phyloP scores from a whole-genome alignment of 2,113 vertebrate genomes.

The Phylloscopus trochilus region DNA sequence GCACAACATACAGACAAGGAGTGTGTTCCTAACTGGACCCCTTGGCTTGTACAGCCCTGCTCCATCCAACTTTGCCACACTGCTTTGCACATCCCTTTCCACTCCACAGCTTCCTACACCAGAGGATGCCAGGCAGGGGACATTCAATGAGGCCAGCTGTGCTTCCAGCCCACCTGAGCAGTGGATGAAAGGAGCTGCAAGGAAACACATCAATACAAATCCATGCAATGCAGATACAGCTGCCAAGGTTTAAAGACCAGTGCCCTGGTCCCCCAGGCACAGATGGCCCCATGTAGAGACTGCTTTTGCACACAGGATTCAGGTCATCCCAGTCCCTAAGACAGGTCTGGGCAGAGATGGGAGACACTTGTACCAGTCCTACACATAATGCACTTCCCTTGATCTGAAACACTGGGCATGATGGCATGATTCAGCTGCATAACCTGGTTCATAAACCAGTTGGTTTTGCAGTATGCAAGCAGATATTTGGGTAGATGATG shows the following conservation, averaged over 20 bases:
- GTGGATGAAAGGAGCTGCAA: neutral
- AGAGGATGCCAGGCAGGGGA: neutral
- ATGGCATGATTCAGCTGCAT: neutral
- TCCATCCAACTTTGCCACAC: neutral
- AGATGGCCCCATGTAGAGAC: neutral
- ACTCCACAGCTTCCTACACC: neutral
- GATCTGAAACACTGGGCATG: neutral
- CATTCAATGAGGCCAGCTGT: neutral
- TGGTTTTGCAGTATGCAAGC: neutral
- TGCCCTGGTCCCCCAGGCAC: neutral
- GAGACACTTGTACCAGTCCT: neutral
- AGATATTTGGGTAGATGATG: neutral
- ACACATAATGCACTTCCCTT: neutral
- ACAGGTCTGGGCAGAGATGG: neutral
- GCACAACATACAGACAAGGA: neutral
- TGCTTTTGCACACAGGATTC: neutral
- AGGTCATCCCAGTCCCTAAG: neutral
- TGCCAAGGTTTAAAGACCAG: neutral
- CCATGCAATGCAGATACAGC: neutral
- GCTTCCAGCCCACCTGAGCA: neutral
- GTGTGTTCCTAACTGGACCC: neutral
- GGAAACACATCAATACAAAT: neutral
- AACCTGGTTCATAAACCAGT: neutral
- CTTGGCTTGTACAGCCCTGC: neutral
- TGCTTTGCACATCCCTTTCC: neutral